A percentile compares a stretch with the other conserved stretches of the same genome.
phyloP scores from a whole-genome alignment of 2,888 invertebrate species.

The Trissolcus brochymenae region DNA sequence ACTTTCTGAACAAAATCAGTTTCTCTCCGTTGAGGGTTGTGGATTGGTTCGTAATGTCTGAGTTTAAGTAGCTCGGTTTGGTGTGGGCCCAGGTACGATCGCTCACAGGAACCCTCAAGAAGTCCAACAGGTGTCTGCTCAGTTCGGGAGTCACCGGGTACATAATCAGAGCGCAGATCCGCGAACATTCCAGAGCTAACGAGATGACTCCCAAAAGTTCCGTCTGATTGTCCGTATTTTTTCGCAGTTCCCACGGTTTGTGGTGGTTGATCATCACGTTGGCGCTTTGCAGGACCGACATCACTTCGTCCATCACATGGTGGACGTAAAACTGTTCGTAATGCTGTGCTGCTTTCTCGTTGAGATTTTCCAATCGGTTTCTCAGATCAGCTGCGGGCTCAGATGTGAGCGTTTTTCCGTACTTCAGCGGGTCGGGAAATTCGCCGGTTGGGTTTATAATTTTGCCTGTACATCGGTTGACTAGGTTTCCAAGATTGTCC shows the following conservation, averaged over 20 bases:
- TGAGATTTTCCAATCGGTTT: conserved; percentile 76
- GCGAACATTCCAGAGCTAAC: conserved; percentile 89
- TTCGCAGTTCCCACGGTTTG: conserved; percentile 92
- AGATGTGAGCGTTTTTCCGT: conserved; percentile 74
- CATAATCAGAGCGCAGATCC: conserved; percentile 87
- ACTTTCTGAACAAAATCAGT: conserved; percentile 47
- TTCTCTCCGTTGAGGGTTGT: conserved; percentile 4
- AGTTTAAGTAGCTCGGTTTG: conserved; percentile 62
- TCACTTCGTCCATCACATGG: conserved; percentile 87
- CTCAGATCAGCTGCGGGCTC: conserved; percentile 79
- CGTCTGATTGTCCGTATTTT: conserved; percentile 77
- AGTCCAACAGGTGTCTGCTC: conserved; percentile 82
- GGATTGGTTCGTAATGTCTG: conserved; percentile 5
- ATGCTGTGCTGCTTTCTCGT: conserved; percentile 82
- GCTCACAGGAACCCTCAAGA: conserved; percentile 78
- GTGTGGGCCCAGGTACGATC: conserved; percentile 78
- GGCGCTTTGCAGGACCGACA: conserved; percentile 85
- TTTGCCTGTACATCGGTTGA: conserved; percentile 86
- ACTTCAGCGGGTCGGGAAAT: conserved; percentile 82
- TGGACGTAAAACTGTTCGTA: conserved; percentile 89
- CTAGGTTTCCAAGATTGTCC: conserved; percentile 93
- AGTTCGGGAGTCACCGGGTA: conserved; percentile 91
- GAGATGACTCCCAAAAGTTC: conserved; percentile 86
- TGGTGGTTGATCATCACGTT: conserved; percentile 92
- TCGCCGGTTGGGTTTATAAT: conserved; percentile 87